Percentiles rank a stretch among this genome's conserved stretches.
These are phyloP conservation scores for Suillia variegata DNA, from an alignment of 2,888 invertebrate genomes.

Conservation along the genomic window DNA sequence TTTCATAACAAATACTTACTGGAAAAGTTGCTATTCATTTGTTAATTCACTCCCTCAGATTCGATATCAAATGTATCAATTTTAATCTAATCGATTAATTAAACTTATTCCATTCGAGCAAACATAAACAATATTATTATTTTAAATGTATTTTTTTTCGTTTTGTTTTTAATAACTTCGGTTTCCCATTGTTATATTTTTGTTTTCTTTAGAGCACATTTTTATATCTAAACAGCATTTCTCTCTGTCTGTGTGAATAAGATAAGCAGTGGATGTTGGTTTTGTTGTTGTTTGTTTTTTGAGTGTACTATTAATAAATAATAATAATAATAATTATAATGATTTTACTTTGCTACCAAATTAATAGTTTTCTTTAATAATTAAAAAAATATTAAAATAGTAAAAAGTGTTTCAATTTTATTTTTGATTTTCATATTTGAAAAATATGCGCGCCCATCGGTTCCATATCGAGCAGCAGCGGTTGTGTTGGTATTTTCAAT, in stretches of 20 bases:
- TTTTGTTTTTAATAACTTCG: conserved; percentile 32
- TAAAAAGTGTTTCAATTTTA: conserved; percentile 22
- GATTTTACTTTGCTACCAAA: not conserved
- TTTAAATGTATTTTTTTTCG: conserved; percentile 43
- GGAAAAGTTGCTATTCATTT: too few species aligned
- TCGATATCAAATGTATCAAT: too few species aligned
- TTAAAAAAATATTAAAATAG: conserved; percentile 24
- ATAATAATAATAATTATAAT: conserved; percentile 8
- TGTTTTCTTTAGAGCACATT: conserved; percentile 1
- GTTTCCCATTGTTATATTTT: conserved; percentile 18
- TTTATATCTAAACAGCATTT: conserved; percentile 7
- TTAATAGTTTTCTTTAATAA: conserved; percentile 14
- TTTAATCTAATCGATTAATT: too few species aligned
- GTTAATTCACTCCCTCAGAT: too few species aligned
- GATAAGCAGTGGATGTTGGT: conserved; percentile 13
- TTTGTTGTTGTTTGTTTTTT: conserved; percentile 26
- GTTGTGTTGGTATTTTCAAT: not conserved
- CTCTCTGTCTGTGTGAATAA: conserved; percentile 8
- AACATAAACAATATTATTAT: conserved; percentile 42
- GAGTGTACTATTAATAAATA: conserved; percentile 3
- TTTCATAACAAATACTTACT: too few species aligned
- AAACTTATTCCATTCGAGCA: conserved; percentile 33
- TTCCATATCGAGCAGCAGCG: conserved; percentile 1
- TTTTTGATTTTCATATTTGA: conserved; percentile 2
- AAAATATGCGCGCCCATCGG: conserved; percentile 4